These are phyloP conservation scores for Drosophila nigromelanica DNA, from an alignment of 1,140 invertebrate genomes.

Conservation along the genomic window DNA sequence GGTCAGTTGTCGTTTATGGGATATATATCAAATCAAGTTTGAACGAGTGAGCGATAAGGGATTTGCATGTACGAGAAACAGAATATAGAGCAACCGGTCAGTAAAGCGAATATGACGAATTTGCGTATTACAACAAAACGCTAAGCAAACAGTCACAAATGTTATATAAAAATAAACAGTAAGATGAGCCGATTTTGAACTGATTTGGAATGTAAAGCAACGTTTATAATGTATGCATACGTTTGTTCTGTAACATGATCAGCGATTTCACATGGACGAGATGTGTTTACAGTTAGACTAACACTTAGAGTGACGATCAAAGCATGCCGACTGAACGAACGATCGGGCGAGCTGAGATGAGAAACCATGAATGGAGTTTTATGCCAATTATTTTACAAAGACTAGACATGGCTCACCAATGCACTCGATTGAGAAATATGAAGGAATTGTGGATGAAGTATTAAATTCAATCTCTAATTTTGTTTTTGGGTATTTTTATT, in stretches of 20 bases:
- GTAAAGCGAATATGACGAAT: constrained; percentile 44
- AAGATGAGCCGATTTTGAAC: constrained; percentile 28
- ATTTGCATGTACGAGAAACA: constrained; percentile 67
- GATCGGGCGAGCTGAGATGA: constrained; percentile 39
- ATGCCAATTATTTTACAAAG: constrained; percentile 40
- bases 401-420: constrained; percentile 37
- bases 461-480: not conserved
- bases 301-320: constrained; percentile 51
- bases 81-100: constrained; percentile 59
- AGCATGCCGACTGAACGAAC: constrained; percentile 68
- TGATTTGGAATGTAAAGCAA: constrained; percentile 26
- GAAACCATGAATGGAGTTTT: constrained; percentile 30
- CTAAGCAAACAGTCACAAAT: constrained; percentile 40
- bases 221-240: constrained; percentile 24
- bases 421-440: constrained; percentile 50
- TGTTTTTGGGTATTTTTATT: not conserved
- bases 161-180: constrained; percentile 12
- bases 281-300: constrained; percentile 25
- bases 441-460: constrained; percentile 44
- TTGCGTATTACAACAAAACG: constrained; percentile 26
- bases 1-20: constrained; percentile 32
- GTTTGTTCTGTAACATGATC: constrained; percentile 25
- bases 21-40: constrained; percentile 14
- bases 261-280: constrained; percentile 16
- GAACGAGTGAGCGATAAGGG: constrained; percentile 36